Percentiles rank a stretch among this genome's conserved stretches.
phyloP scores from a whole-genome alignment of 1,140 invertebrate species.

The Stegodyphus dumicola region DNA sequence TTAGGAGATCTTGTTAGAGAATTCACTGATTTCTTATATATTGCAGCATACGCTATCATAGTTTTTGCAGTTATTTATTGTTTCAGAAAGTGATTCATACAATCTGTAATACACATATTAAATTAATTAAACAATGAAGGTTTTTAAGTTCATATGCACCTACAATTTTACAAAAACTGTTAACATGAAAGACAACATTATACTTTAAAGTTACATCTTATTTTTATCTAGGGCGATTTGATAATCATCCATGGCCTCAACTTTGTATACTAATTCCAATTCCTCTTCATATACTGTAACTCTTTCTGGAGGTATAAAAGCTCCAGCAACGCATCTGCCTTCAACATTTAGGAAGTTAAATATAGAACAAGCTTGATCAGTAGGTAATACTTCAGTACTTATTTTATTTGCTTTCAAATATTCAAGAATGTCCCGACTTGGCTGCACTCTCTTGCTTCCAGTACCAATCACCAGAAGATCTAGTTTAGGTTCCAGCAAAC shows the following conservation, averaged over 20 bases:
- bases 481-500: slow-evolving; percentile 82
- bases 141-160: too few species aligned
- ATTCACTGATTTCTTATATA: too few species aligned
- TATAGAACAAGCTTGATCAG: slow-evolving; percentile 80
- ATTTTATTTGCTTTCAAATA: slow-evolving; percentile 74
- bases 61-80: too few species aligned
- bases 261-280: not conserved
- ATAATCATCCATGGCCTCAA: not conserved
- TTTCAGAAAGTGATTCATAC: too few species aligned
- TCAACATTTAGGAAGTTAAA: slow-evolving; percentile 88
- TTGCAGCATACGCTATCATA: too few species aligned
- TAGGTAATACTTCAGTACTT: slow-evolving; percentile 78
- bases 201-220: too few species aligned
- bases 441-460: slow-evolving; percentile 72
- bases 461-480: slow-evolving; percentile 85
- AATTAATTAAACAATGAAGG: too few species aligned
- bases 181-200: too few species aligned
- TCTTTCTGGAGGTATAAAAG: slow-evolving; percentile 78
- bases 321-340: slow-evolving; percentile 79
- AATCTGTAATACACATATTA: too few species aligned
- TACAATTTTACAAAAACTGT: too few species aligned
- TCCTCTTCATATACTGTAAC: slow-evolving; percentile 67
- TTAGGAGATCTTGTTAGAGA: too few species aligned
- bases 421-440: slow-evolving; percentile 69
- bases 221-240: too few species aligned